Percentiles rank a stretch among this genome's conserved stretches.
Conservation (phyloP, 1,140 invertebrate genomes). For the Ceratina australensis region DNA sequence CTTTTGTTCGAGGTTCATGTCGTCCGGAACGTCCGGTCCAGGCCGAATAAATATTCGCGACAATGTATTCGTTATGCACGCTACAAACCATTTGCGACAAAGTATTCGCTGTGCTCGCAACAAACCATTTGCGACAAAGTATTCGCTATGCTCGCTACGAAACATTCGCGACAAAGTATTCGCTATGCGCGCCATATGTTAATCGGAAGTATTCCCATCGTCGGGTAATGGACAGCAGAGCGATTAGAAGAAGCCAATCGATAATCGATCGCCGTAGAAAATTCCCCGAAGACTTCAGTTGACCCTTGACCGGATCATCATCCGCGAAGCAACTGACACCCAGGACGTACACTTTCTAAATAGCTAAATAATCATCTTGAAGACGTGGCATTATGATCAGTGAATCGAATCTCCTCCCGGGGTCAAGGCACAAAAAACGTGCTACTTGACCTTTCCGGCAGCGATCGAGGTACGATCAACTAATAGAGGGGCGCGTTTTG, state of each 20-base stretch:
- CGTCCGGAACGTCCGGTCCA: too few species aligned
- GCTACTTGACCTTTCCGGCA: background rate
- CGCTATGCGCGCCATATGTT: too few species aligned
- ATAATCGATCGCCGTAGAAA: constrained; percentile 11
- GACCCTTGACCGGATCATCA: background rate
- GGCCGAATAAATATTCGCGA: too few species aligned
- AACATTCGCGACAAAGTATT: too few species aligned
- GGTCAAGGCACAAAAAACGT: background rate
- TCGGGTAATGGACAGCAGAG: background rate
- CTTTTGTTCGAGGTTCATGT: too few species aligned
- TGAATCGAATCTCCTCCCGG: background rate
- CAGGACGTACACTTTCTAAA: constrained; percentile 8
- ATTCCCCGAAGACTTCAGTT: background rate
- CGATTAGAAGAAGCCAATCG: background rate
- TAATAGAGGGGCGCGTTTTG: constrained; percentile 5
- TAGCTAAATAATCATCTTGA: background rate
- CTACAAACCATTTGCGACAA: too few species aligned
- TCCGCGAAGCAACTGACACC: background rate
- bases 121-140: too few species aligned
- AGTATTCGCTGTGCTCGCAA: too few species aligned
- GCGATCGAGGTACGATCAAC: background rate
- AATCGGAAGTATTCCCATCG: background rate
- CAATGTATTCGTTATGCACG: too few species aligned
- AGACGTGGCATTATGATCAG: background rate
- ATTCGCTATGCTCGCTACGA: too few species aligned